Evolutionary conservation across 2,888 invertebrate species (phyloP).

Genomic region (Serrognathus titanus): DNA sequence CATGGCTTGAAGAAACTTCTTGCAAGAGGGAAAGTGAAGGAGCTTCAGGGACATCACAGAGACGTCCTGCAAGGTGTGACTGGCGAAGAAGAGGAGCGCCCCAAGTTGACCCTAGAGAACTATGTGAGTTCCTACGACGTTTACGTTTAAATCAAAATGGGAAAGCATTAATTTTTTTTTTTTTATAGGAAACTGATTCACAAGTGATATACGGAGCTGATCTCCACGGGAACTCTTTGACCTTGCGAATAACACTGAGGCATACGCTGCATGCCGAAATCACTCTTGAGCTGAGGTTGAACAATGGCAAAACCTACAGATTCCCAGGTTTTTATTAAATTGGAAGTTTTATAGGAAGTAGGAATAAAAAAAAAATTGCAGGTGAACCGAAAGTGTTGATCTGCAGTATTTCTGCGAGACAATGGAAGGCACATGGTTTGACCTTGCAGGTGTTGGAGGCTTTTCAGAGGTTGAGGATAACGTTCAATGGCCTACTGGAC

Average conservation of each 20-base stretch:
- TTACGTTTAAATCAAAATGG: slow-evolving; percentile 3
- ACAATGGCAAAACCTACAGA: slow-evolving; percentile 10
- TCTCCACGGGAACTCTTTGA: slow-evolving; percentile 8
- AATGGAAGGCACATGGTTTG: slow-evolving; percentile 60
- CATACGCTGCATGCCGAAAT: slow-evolving; percentile 11
- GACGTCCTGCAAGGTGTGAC: slow-evolving; percentile 17
- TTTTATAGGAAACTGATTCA: slow-evolving; percentile 13
- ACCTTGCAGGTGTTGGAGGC: slow-evolving; percentile 62
- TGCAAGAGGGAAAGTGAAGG: slow-evolving; percentile 33
- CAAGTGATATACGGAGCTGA: slow-evolving; percentile 12
- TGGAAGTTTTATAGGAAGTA: too few species aligned
- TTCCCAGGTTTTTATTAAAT: slow-evolving; percentile 8
- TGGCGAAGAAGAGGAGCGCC: slow-evolving; percentile 28
- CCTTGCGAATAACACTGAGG: slow-evolving; percentile 8
- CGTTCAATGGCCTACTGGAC: slow-evolving; percentile 64
- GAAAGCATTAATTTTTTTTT: neutral
- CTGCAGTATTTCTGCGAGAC: slow-evolving; percentile 42
- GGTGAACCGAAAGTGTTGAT: slow-evolving; percentile 55
- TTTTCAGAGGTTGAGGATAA: slow-evolving; percentile 58
- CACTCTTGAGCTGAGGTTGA: slow-evolving; percentile 4
- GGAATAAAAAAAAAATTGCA: slow-evolving; percentile 1
- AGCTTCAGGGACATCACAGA: slow-evolving; percentile 29
- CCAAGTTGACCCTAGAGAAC: slow-evolving; percentile 31
- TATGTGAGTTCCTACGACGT: slow-evolving; percentile 32
- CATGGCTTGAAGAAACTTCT: slow-evolving; percentile 36